phyloP scores from a whole-genome alignment of 2,113 vertebrate genomes.

The Pseudopipra pipra region DNA sequence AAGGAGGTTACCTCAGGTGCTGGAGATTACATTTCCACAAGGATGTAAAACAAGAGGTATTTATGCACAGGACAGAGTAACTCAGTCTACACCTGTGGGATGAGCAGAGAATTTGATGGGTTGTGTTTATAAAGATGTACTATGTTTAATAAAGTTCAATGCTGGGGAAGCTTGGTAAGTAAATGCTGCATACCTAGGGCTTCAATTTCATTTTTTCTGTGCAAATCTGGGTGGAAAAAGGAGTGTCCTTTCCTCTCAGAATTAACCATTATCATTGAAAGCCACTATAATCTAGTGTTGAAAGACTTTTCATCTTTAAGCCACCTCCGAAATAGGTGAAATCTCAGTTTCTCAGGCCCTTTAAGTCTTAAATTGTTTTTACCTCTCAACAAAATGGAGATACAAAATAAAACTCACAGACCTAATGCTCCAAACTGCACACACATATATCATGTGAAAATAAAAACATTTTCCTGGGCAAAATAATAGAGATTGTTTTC shows the following conservation, averaged over 20 bases:
- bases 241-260: background rate
- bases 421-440: slow-evolving; percentile 13
- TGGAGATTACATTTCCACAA: background rate
- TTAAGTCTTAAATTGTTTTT: slow-evolving; percentile 42
- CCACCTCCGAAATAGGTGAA: background rate
- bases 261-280: background rate
- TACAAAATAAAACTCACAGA: slow-evolving; percentile 25
- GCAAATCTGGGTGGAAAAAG: background rate
- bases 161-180: background rate
- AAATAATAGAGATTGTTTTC: background rate
- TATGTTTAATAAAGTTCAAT: background rate
- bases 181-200: background rate
- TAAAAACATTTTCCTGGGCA: background rate
- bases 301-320: background rate
- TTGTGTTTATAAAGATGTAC: background rate
- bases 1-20: background rate
- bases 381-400: slow-evolving; percentile 12
- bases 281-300: background rate
- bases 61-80: background rate
- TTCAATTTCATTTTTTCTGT: background rate
- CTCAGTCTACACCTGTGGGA: background rate
- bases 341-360: background rate
- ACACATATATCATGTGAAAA: background rate
- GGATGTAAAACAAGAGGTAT: background rate
- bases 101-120: background rate